Evolutionary conservation across 2,113 vertebrate genomes (phyloP).

Genomic region (Melanocharis versteri): DNA sequence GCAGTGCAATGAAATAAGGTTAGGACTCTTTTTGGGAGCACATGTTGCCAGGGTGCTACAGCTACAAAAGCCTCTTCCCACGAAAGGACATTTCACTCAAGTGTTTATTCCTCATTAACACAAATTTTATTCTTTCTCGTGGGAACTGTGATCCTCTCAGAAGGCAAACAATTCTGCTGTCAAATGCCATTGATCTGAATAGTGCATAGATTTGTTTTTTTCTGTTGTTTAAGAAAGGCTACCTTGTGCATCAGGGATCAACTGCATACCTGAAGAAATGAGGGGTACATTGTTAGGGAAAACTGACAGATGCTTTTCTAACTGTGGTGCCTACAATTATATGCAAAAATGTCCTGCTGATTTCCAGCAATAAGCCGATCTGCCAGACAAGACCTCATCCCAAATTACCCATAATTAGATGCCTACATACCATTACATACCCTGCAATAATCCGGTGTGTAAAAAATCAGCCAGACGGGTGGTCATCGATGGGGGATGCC

Average conservation of each 20-base stretch:
- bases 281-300: not conserved
- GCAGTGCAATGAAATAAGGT: not conserved
- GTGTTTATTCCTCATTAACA: not conserved
- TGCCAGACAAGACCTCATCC: not conserved
- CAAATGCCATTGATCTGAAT: not conserved
- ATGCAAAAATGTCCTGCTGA: not conserved
- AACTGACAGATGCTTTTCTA: not conserved
- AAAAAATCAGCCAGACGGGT: rapidly evolving
- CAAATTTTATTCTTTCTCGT: not conserved
- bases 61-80: not conserved
- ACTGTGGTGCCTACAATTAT: not conserved
- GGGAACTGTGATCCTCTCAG: not conserved
- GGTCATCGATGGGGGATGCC: rapidly evolving
- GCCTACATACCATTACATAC: rapidly evolving
- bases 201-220: not conserved
- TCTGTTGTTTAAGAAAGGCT: not conserved
- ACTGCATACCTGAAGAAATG: not conserved
- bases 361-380: not conserved
- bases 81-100: not conserved
- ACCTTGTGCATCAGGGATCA: not conserved
- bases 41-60: not conserved
- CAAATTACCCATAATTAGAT: not conserved
- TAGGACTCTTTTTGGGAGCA: not conserved
- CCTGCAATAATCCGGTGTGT: not conserved
- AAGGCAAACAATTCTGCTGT: not conserved